Evolutionary conservation across 2,113 vertebrate species (phyloP).

Genomic region (Heterotis niloticus): DNA sequence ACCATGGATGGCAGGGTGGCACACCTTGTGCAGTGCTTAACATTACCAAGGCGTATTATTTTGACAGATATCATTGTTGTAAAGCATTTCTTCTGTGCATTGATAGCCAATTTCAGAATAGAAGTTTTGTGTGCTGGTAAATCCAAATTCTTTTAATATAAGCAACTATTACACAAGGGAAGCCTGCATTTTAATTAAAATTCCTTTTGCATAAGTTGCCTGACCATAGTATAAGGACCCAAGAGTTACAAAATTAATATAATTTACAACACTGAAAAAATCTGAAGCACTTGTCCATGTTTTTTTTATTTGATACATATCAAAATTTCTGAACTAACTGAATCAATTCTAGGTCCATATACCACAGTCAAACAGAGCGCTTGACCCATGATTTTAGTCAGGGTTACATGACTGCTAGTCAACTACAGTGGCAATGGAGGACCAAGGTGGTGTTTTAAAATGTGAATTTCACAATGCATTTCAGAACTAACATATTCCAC

Average conservation of each 20-base stretch:
- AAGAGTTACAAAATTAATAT: no score
- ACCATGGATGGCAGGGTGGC: no score
- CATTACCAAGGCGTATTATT: no score
- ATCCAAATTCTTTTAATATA: neutral
- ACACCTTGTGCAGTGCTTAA: no score
- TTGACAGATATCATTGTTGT: no score
- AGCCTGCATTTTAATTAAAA: neutral
- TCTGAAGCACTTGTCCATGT: no score
- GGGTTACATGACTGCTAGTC: neutral
- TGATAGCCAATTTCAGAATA: no score
- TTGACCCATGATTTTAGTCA: neutral
- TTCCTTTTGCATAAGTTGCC: constrained; percentile 11
- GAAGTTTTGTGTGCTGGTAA: no score
- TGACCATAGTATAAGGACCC: constrained; percentile 23
- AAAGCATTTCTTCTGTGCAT: no score
- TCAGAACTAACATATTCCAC: neutral
- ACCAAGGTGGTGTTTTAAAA: neutral
- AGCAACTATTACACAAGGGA: no score
- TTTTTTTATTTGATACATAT: neutral
- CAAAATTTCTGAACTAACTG: neutral
- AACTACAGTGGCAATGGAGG: neutral
- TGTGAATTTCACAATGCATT: neutral
- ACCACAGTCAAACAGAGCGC: neutral
- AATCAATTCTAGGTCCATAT: constrained; percentile 13
- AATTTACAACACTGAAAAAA: no score